Evolutionary conservation across 2,888 invertebrate species (phyloP).

Genomic region (Limnephilus auricula): DNA sequence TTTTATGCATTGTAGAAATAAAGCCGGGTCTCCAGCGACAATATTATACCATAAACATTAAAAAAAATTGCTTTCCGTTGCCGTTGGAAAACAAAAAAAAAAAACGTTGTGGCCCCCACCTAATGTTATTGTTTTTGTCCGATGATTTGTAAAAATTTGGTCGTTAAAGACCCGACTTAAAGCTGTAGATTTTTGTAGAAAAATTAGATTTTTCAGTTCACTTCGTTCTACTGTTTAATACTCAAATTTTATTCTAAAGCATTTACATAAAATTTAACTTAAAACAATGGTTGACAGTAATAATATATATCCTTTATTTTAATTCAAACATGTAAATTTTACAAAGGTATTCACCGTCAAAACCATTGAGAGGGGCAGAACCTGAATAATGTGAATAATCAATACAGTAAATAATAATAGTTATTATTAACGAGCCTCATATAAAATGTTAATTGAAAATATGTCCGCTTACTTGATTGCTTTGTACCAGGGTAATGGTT

Average conservation of each 20-base stretch:
- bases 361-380: not conserved
- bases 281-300: slow-evolving; percentile 8
- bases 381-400: not conserved
- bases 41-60: too few relatives aligned
- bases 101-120: too few relatives aligned
- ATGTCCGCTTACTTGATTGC: slow-evolving; percentile 35
- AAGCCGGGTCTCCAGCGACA: too few relatives aligned
- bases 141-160: too few relatives aligned
- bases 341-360: not conserved
- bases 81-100: too few relatives aligned
- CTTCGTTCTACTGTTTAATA: slow-evolving; percentile 13
- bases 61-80: too few relatives aligned
- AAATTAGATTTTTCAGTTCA: not conserved
- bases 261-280: slow-evolving; percentile 14
- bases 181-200: too few relatives aligned
- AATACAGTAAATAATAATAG: not conserved
- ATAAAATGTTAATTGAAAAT: slow-evolving; percentile 16
- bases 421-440: not conserved
- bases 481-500: too few relatives aligned
- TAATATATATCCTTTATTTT: not conserved
- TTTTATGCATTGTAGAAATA: not conserved
- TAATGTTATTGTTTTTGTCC: not conserved
- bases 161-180: too few relatives aligned
- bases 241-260: slow-evolving; percentile 6
- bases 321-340: not conserved